Conservation (phyloP, 2,797 vertebrate genomes). For the Discoglossus pictus region DNA sequence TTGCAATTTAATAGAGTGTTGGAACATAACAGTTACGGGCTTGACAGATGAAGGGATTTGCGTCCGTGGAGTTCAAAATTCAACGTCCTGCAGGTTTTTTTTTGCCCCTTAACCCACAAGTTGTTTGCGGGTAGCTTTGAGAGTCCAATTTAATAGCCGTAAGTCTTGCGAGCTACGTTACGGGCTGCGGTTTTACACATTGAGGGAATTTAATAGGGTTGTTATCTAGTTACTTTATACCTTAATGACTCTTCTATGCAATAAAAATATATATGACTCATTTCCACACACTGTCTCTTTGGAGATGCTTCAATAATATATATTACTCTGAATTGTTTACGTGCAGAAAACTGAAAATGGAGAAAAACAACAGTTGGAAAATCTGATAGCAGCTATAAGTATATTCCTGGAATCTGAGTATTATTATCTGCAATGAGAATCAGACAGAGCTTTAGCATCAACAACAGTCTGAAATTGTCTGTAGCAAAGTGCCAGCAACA, state of each 20-base stretch:
- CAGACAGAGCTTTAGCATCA: not conserved
- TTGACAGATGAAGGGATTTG: no score
- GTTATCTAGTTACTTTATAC: not conserved
- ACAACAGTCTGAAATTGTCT: constrained; percentile 19
- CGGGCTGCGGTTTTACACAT: no score
- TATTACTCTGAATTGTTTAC: not conserved
- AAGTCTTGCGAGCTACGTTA: no score
- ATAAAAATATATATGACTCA: not conserved
- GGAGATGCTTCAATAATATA: not conserved
- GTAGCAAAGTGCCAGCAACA: constrained; percentile 20
- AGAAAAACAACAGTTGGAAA: not conserved
- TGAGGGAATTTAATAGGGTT: no score
- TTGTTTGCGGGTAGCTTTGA: no score
- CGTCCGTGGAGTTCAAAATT: no score
- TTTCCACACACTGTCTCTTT: not conserved
- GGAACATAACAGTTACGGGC: no score
- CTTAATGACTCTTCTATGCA: constrained; percentile 1
- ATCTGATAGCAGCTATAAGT: constrained; percentile 10
- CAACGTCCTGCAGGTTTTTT: no score
- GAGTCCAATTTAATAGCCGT: no score
- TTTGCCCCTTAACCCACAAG: no score
- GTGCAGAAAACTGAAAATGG: constrained; percentile 26
- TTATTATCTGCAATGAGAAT: not conserved
- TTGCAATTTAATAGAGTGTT: no score
- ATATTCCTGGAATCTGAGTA: not conserved